These are phyloP conservation scores for Buceros bicornis DNA, from an alignment of 2,797 vertebrate genomes.

Conservation along the genomic window DNA sequence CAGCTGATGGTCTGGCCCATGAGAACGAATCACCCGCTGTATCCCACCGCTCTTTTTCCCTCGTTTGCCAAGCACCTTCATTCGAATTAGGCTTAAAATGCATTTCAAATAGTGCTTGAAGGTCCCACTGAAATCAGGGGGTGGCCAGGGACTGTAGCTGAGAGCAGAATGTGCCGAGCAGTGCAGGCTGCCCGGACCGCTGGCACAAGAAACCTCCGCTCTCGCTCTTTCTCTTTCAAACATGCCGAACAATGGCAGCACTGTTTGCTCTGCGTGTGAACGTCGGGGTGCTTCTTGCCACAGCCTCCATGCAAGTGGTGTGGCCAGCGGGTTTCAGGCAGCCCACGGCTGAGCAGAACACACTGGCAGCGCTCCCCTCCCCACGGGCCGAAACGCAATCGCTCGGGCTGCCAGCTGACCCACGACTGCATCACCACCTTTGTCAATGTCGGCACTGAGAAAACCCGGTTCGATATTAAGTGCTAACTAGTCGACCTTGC, in stretches of 20 bases:
- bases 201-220: background rate
- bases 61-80: background rate
- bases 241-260: background rate
- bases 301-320: background rate
- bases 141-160: background rate
- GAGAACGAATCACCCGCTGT: background rate
- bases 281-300: background rate
- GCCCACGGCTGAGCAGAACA: background rate
- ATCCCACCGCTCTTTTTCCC: background rate
- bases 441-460: conserved; percentile 40
- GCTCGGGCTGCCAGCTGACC: background rate
- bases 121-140: conserved; percentile 20
- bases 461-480: conserved; percentile 34
- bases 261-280: background rate
- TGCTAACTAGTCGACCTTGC: conserved; percentile 67
- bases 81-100: background rate
- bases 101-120: background rate
- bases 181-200: background rate
- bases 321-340: conserved; percentile 3
- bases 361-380: background rate
- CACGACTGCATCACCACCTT: background rate
- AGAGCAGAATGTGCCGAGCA: conserved; percentile 41
- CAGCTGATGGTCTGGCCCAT: background rate
- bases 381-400: background rate
- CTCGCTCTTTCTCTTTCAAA: background rate